These are phyloP conservation scores for Yponomeuta cagnagella DNA, from an alignment of 2,888 invertebrate genomes.

Conservation along the genomic window DNA sequence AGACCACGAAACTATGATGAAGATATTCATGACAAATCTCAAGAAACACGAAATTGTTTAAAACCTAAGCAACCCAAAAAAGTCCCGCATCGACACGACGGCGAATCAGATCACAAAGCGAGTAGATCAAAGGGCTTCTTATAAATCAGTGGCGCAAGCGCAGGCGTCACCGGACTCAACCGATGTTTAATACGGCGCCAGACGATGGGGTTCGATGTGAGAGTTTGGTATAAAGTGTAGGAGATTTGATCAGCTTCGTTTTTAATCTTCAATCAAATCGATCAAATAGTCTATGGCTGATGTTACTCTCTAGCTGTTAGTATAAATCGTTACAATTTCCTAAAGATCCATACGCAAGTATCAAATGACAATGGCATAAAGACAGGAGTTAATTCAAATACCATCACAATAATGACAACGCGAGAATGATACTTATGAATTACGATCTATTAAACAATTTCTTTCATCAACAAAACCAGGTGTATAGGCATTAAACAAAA, in stretches of 20 bases:
- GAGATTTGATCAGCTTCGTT: neutral
- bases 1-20: neutral
- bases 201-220: neutral
- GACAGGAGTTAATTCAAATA: too few species aligned
- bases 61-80: neutral
- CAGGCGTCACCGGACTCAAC: slow-evolving; percentile 39
- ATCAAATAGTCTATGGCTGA: too few species aligned
- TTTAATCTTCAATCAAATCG: too few species aligned
- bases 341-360: too few species aligned
- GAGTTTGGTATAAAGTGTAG: neutral
- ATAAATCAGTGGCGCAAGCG: slow-evolving; percentile 45
- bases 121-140: slow-evolving; percentile 53
- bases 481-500: too few species aligned
- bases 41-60: neutral
- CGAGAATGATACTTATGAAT: too few species aligned
- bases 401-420: too few species aligned
- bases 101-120: slow-evolving; percentile 23
- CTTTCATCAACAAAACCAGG: too few species aligned
- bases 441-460: too few species aligned
- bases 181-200: slow-evolving; percentile 52
- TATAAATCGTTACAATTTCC: too few species aligned
- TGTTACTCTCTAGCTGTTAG: too few species aligned
- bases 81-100: neutral
- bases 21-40: neutral
- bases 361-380: too few species aligned